phyloP scores from a whole-genome alignment of 2,113 vertebrate genomes.

The Opisthocomus hoazin region DNA sequence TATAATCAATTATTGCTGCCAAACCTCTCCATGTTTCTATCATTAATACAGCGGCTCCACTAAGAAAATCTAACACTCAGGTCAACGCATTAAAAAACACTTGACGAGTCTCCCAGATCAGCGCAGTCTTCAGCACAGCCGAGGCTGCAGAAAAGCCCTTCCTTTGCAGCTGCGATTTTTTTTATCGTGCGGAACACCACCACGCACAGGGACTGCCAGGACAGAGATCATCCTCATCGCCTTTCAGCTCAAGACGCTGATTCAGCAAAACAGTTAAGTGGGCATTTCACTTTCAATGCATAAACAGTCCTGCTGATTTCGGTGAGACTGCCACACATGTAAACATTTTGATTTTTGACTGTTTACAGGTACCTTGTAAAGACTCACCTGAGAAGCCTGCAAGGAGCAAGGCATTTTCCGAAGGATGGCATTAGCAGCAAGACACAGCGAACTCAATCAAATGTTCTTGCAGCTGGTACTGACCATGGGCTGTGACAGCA shows the following conservation, averaged over 20 bases:
- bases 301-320: not conserved
- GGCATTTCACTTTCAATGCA: accelerated
- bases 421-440: not conserved
- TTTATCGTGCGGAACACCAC: accelerated
- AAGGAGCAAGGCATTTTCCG: not conserved
- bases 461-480: not conserved
- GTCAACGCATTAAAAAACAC: not conserved
- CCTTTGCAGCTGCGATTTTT: not conserved
- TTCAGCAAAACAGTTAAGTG: not conserved
- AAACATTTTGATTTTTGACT: not conserved
- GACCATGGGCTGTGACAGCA: not conserved
- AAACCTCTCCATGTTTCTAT: not conserved
- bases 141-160: not conserved
- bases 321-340: not conserved
- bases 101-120: not conserved
- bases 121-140: not conserved
- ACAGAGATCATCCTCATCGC: accelerated
- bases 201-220: not conserved
- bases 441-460: not conserved
- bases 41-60: not conserved
- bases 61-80: not conserved
- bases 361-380: not conserved
- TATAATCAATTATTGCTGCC: not conserved
- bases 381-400: not conserved
- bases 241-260: no score